These are phyloP conservation scores for Tautogolabrus adspersus DNA, from an alignment of 2,113 vertebrate genomes.

Conservation along the genomic window DNA sequence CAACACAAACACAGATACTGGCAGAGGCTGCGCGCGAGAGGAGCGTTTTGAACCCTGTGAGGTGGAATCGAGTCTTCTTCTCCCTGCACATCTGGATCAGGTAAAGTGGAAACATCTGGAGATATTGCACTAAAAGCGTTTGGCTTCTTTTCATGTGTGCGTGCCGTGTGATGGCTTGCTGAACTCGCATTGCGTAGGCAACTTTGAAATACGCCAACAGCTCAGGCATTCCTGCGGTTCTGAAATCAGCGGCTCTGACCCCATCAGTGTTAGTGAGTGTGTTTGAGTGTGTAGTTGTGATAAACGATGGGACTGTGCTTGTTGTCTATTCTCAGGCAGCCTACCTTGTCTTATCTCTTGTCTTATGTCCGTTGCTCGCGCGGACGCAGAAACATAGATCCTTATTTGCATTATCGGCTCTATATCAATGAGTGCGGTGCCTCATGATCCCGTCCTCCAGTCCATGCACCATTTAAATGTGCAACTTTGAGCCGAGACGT, in stretches of 20 bases:
- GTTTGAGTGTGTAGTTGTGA: slow-evolving; percentile 5
- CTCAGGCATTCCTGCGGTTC: slow-evolving; percentile 58
- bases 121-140: slow-evolving; percentile 14
- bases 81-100: no score
- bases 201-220: slow-evolving; percentile 61
- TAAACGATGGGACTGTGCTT: slow-evolving; percentile 28
- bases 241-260: slow-evolving; percentile 40
- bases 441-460: slow-evolving; percentile 9
- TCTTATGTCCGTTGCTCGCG: slow-evolving; percentile 29
- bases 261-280: neutral
- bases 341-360: slow-evolving; percentile 41
- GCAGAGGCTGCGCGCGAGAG: slow-evolving; percentile 25
- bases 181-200: slow-evolving; percentile 54
- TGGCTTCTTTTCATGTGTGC: slow-evolving; percentile 24
- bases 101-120: slow-evolving; percentile 39
- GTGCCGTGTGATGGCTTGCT: slow-evolving; percentile 9
- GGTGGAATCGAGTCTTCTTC: slow-evolving; percentile 5
- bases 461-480: neutral
- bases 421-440: neutral
- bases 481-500: slow-evolving; percentile 5
- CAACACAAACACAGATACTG: slow-evolving; percentile 7
- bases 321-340: slow-evolving; percentile 23
- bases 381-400: slow-evolving; percentile 26
- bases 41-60: slow-evolving; percentile 34
- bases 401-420: slow-evolving; percentile 33